phyloP scores from a whole-genome alignment of 2,113 vertebrate genomes.

The Columba livia region DNA sequence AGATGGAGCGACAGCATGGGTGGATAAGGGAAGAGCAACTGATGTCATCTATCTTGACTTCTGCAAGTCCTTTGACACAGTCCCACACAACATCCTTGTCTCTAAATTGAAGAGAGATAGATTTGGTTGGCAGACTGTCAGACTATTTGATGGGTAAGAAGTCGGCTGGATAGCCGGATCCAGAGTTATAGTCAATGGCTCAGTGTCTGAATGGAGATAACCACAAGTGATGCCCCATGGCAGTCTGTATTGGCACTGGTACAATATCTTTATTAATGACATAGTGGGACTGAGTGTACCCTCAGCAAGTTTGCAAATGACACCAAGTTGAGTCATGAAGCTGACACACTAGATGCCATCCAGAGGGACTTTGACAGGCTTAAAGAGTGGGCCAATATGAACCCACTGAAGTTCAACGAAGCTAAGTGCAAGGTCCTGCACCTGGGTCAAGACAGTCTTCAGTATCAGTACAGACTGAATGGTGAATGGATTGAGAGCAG shows the following conservation, averaged over 20 bases:
- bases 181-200: not conserved
- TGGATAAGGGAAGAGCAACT: not conserved
- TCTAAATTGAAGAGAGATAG: not conserved
- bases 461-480: not conserved
- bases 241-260: fast-evolving
- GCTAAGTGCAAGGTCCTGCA: not conserved
- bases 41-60: not conserved
- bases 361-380: not conserved
- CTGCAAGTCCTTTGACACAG: no score
- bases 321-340: no score
- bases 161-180: not conserved
- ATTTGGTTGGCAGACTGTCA: no score
- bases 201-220: not conserved
- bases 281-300: not conserved
- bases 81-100: not conserved
- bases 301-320: not conserved
- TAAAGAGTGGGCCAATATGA: not conserved
- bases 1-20: not conserved
- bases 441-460: not conserved
- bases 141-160: not conserved
- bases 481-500: not conserved
- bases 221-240: not conserved
- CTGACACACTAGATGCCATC: not conserved
- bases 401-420: not conserved
- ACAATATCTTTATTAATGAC: not conserved